phyloP scores from a whole-genome alignment of 2,113 vertebrate species.

The Saiga tatarica region DNA sequence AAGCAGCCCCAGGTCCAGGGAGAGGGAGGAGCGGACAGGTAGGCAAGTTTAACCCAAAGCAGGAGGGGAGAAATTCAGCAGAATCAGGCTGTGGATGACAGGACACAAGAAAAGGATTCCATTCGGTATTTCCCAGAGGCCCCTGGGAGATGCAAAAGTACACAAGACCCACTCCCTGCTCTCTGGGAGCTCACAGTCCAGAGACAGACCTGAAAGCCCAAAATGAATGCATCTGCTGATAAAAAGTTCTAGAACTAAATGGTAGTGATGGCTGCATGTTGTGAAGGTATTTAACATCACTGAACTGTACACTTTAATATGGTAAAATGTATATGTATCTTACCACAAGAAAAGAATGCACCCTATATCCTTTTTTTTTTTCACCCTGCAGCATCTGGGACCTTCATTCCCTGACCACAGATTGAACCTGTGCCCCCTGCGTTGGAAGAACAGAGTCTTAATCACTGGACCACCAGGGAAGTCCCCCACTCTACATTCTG shows the following conservation, averaged over 20 bases:
- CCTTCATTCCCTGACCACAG: background rate
- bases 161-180: background rate
- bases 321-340: background rate
- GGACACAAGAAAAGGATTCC: background rate
- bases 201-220: background rate
- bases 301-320: background rate
- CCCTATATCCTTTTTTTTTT: background rate
- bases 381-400: background rate
- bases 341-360: background rate
- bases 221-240: background rate
- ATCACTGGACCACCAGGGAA: background rate
- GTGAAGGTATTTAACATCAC: background rate
- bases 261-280: accelerated
- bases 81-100: background rate
- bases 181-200: background rate
- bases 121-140: background rate
- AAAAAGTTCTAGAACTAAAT: background rate
- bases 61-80: background rate
- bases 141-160: background rate
- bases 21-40: accelerated
- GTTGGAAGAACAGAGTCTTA: background rate
- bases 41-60: background rate
- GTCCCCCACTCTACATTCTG: background rate
- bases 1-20: too few relatives aligned
- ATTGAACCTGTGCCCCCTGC: background rate